Evolutionary conservation across 2,797 vertebrate genomes (phyloP).

Genomic region (Ispidina picta): DNA sequence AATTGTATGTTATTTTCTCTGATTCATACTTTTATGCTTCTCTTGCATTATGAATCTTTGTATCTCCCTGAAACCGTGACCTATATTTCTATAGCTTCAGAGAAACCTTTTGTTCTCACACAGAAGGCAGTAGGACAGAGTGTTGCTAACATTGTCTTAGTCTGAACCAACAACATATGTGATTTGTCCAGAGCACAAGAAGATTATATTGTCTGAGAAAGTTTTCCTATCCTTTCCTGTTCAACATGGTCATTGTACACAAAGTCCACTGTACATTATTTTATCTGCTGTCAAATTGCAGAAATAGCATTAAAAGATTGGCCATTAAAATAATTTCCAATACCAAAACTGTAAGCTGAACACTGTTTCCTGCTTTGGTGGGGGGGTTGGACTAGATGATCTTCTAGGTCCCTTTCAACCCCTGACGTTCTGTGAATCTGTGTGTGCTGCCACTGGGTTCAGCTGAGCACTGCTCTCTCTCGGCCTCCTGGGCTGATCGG

Average conservation of each 20-base stretch:
- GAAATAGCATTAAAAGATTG: not conserved
- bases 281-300: not conserved
- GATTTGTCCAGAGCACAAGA: not conserved
- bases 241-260: not conserved
- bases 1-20: not conserved
- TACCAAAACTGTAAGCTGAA: not conserved
- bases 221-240: not conserved
- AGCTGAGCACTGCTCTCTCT: not conserved
- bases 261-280: not conserved
- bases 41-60: not conserved
- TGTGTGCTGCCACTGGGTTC: no score
- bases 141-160: not conserved
- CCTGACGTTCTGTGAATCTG: not conserved
- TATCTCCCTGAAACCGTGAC: not conserved
- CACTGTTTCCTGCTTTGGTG: no score
- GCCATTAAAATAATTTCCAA: not conserved
- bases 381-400: no score
- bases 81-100: not conserved
- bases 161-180: not conserved
- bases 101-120: not conserved
- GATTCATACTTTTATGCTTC: not conserved
- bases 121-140: not conserved
- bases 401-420: no score
- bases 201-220: not conserved
- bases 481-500: not conserved